Evolutionary conservation across 2,797 vertebrate genomes (phyloP).

Genomic region (Streptopelia turtur): DNA sequence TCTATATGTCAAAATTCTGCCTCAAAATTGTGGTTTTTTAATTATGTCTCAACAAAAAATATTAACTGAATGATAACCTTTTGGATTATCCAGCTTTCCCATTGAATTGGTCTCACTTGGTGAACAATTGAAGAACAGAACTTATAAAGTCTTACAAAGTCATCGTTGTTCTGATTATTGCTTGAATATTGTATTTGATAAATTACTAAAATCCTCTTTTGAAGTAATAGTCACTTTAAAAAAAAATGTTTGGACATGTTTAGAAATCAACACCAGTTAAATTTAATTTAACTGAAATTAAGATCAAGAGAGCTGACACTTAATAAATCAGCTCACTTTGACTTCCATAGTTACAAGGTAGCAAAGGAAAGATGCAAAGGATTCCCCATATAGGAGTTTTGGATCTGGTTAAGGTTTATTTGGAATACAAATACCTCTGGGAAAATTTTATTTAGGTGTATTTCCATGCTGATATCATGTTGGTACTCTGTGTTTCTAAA

Average conservation of each 20-base stretch:
- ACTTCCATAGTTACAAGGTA: background rate
- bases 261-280: background rate
- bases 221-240: background rate
- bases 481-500: slow-evolving; percentile 28
- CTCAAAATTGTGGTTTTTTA: background rate
- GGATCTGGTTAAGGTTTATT: slow-evolving; percentile 5
- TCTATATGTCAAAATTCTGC: background rate
- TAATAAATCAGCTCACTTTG: background rate
- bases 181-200: background rate
- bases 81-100: background rate
- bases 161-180: background rate
- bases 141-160: background rate
- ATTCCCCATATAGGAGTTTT: background rate
- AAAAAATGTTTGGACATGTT: background rate
- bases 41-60: background rate
- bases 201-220: background rate
- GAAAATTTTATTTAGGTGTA: slow-evolving; percentile 32
- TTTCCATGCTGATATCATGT: background rate
- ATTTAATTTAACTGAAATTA: background rate
- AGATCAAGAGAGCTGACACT: background rate
- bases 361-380: background rate
- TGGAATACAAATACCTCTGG: slow-evolving; percentile 18
- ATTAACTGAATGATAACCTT: background rate
- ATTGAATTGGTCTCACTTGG: background rate
- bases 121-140: background rate